phyloP scores from a whole-genome alignment of 2,888 invertebrate genomes.

The Xanthia icteritia region DNA sequence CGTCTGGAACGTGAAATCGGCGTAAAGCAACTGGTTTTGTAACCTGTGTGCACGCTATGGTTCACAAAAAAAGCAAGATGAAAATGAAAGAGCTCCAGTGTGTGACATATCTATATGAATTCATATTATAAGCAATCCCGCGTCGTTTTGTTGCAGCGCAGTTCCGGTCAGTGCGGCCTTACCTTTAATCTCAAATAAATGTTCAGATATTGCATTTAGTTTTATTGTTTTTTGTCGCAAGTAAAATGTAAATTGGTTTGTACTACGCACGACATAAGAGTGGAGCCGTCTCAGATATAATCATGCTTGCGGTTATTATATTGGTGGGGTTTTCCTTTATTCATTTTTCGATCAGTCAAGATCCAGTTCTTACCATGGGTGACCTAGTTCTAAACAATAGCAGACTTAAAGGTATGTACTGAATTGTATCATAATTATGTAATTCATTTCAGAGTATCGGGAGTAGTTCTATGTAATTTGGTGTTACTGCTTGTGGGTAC shows the following conservation, averaged over 20 bases:
- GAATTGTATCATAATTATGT: not conserved
- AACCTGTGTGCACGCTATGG: not conserved
- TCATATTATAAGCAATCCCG: not conserved
- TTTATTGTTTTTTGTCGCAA: slow-evolving; percentile 46
- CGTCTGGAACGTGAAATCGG: not conserved
- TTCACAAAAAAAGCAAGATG: not conserved
- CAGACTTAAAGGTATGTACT: slow-evolving; percentile 15
- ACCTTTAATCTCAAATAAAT: slow-evolving; percentile 31
- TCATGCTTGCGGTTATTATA: slow-evolving; percentile 37
- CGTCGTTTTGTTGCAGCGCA: not conserved
- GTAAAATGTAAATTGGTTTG: slow-evolving; percentile 7
- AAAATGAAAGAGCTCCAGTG: not conserved
- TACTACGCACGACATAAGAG: slow-evolving; percentile 4
- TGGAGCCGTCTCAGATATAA: not conserved
- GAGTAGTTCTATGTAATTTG: not conserved
- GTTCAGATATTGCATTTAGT: slow-evolving; percentile 23
- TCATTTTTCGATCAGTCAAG: slow-evolving; percentile 4
- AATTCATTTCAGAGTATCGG: not conserved
- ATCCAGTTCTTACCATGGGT: not conserved
- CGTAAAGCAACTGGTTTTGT: not conserved
- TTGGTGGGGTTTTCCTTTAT: slow-evolving; percentile 26
- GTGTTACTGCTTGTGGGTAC: not conserved
- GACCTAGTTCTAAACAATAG: not conserved
- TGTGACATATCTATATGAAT: too few species aligned
- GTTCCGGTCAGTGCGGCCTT: slow-evolving; percentile 3